Evolutionary conservation across 2,113 vertebrate genomes (phyloP).

Genomic region (Muscicapa adusta): DNA sequence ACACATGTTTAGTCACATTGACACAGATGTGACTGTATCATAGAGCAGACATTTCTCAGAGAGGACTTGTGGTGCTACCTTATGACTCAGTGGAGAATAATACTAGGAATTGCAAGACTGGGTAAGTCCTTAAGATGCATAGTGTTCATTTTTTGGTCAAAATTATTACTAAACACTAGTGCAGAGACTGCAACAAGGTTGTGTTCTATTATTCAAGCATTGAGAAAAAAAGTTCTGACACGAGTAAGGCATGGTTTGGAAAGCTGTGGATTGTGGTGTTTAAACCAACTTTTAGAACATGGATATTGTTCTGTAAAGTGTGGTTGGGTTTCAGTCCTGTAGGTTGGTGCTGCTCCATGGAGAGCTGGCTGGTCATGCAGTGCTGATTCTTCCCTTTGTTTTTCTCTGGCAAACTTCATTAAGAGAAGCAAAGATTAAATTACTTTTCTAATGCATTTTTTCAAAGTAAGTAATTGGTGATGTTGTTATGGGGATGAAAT

Average conservation of each 20-base stretch:
- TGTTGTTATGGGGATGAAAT: slow-evolving; percentile 53
- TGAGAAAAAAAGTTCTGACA: neutral
- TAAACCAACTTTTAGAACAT: neutral
- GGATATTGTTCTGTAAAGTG: neutral
- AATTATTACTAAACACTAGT: neutral
- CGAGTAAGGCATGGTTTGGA: neutral
- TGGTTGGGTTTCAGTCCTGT: neutral
- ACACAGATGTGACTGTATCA: neutral
- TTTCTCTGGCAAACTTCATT: slow-evolving; percentile 49
- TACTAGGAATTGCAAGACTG: neutral
- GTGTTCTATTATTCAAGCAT: fast-evolving
- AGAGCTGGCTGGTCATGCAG: neutral
- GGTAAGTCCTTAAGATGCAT: neutral
- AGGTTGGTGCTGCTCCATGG: neutral
- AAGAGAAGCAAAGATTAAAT: slow-evolving; percentile 53
- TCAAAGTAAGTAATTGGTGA: slow-evolving; percentile 39
- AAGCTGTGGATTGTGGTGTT: neutral
- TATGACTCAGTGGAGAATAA: neutral
- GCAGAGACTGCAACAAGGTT: neutral
- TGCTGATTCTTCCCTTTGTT: slow-evolving; percentile 15
- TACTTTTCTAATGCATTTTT: slow-evolving; percentile 57
- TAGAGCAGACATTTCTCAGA: neutral
- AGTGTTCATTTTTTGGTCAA: neutral
- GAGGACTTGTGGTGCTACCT: neutral
- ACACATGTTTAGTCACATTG: neutral